Evolutionary conservation across 2,113 vertebrate species (phyloP), one percentile per base, ranked within the genome.

Genomic region (Pelecanoides urinatrix): DNA sequence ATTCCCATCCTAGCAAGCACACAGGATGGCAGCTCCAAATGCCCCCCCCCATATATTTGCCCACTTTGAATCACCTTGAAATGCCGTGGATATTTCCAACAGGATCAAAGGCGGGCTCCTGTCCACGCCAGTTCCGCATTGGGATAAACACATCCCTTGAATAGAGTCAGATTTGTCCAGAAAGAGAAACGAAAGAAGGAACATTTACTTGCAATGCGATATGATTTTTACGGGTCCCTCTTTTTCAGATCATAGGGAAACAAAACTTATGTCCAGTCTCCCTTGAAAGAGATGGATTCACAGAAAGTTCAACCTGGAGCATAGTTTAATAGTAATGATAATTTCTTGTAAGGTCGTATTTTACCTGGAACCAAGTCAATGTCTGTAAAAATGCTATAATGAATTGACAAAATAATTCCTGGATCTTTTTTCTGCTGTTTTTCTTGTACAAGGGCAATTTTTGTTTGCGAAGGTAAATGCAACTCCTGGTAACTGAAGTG

Each of bases 81-180:
- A 66, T 75, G 70, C 72, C 71, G 19, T 70, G 71, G 56, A 86
- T 59, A 30, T 95, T 97, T 96, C 88, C 81, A 95, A 86, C 17
- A 94, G 81, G 84, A 79, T 66, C 4, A 0, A 96, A 93, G 58
- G 71, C 1, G 2, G 11, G 86, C 63, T 94, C 44, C 77, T 7
- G 4, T 66, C 75, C 73, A 38, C 30, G 26, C 58, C 79, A 88
- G 77, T 89, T 94, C 96, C 94, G 55, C 81, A 67, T 27, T 95
- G 96, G 91, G 65, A 92, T 96, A 97, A 97, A 97, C 70, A 97
- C 26, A 94, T 59, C 68, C 50, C 49, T 76, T 73, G 45, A 85
- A 82, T 5, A 52, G 19, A 70, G 36, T 30, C 14, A 50, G 29
- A 45, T 81, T 76, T 50, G 10, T 79, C 40, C 49, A 73, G 74